Evolutionary conservation across 2,888 invertebrate genomes (phyloP).

Genomic region (Eupithecia pulchellata): DNA sequence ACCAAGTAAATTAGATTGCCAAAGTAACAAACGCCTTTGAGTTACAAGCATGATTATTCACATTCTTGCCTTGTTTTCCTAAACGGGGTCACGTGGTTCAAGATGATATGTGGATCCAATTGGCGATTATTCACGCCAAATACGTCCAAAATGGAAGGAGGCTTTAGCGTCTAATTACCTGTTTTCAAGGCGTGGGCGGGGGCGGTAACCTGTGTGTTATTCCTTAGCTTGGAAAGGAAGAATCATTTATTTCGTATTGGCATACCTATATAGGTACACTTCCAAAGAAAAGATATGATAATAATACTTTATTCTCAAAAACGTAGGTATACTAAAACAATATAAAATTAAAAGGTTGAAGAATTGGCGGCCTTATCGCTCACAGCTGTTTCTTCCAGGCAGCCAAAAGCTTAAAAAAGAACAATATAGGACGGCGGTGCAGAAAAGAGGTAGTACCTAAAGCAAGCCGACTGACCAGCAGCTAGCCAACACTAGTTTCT

Average conservation of each 20-base stretch:
- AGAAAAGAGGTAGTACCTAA: too few relatives aligned
- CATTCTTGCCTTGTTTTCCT: constrained; percentile 19
- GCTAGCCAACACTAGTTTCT: too few relatives aligned
- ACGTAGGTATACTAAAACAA: too few relatives aligned
- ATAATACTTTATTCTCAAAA: too few relatives aligned
- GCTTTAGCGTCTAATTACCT: constrained; percentile 36
- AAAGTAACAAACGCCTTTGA: constrained; percentile 11
- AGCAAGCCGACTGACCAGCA: too few relatives aligned
- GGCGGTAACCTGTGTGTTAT: constrained; percentile 20
- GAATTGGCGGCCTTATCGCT: too few relatives aligned
- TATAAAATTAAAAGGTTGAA: too few relatives aligned
- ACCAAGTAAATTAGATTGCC: not conserved
- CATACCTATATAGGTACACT: not conserved
- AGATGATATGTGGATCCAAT: constrained; percentile 45
- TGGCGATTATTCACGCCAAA: constrained; percentile 51
- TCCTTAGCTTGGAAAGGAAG: not conserved
- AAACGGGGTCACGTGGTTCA: constrained; percentile 49
- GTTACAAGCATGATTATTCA: constrained; percentile 7
- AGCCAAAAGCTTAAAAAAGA: too few relatives aligned
- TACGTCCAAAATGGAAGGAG: constrained; percentile 43
- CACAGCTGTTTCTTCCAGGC: too few relatives aligned
- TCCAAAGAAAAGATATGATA: too few relatives aligned
- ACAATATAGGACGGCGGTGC: too few relatives aligned
- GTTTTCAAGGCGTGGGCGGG: constrained; percentile 41
- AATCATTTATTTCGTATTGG: not conserved